These are phyloP conservation scores for Hyaena hyaena DNA, from an alignment of 2,113 vertebrate species.

Conservation along the genomic window DNA sequence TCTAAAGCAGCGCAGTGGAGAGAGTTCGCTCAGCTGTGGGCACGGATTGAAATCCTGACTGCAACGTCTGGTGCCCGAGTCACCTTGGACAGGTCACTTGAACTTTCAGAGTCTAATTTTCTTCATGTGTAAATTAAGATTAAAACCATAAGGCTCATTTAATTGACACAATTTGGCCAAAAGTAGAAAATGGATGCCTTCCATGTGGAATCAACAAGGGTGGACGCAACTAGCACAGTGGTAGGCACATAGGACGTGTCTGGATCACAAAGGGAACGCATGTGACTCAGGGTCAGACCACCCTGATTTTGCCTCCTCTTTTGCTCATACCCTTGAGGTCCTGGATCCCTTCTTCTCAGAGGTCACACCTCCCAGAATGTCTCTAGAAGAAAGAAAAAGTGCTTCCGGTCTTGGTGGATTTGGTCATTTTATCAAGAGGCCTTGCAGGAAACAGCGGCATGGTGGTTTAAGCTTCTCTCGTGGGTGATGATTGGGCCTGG, in stretches of 20 bases:
- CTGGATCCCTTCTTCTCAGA: neutral
- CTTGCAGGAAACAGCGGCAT: neutral
- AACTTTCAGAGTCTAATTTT: neutral
- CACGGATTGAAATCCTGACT: neutral
- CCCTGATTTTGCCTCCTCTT: neutral
- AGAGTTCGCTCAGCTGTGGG: neutral
- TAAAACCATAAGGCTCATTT: neutral
- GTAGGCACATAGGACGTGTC: rapidly evolving
- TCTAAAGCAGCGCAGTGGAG: neutral
- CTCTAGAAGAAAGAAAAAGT: neutral
- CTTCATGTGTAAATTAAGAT: neutral
- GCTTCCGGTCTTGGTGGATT: neutral
- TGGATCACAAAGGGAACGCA: neutral
- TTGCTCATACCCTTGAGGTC: neutral
- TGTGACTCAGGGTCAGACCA: rapidly evolving
- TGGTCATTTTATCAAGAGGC: neutral
- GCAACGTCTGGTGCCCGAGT: neutral
- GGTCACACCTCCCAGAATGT: neutral
- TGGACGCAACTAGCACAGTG: rapidly evolving
- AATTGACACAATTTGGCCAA: neutral
- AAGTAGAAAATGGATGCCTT: neutral
- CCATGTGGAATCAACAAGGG: rapidly evolving
- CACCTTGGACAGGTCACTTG: neutral
- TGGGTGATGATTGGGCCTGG: no score
- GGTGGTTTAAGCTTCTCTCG: neutral